Conservation (phyloP, 2,113 vertebrate genomes). For the Promerops cafer region DNA sequence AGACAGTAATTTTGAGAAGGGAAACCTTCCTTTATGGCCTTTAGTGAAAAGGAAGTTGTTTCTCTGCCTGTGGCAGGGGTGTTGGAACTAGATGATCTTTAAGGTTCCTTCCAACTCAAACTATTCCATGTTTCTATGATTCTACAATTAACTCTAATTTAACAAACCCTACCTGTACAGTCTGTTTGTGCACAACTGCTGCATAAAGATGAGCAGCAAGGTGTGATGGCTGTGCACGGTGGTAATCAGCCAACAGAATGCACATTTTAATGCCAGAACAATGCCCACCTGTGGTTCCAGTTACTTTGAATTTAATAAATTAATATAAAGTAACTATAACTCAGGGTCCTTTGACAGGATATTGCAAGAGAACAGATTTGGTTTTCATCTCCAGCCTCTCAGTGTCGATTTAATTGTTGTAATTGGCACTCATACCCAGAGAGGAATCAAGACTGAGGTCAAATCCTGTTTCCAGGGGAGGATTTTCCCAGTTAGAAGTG, state of each 20-base stretch:
- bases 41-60: neutral
- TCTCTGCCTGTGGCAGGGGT: neutral
- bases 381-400: neutral
- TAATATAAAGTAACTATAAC: neutral
- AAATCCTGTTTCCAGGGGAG: neutral
- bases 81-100: neutral
- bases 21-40: neutral
- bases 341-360: neutral
- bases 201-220: neutral
- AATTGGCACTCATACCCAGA: neutral
- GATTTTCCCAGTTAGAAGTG: neutral
- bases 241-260: neutral
- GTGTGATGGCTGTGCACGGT: neutral
- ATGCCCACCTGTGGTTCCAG: neutral
- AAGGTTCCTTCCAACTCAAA: neutral
- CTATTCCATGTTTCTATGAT: neutral
- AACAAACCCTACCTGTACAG: neutral
- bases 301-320: neutral
- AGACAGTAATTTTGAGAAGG: neutral
- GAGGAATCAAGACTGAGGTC: neutral
- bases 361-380: neutral
- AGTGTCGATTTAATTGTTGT: neutral
- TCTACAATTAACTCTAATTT: neutral
- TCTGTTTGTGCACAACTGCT: neutral
- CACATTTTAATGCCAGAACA: neutral